phyloP scores from a whole-genome alignment of 2,888 invertebrate genomes.

The Lacanobia oleracea region DNA sequence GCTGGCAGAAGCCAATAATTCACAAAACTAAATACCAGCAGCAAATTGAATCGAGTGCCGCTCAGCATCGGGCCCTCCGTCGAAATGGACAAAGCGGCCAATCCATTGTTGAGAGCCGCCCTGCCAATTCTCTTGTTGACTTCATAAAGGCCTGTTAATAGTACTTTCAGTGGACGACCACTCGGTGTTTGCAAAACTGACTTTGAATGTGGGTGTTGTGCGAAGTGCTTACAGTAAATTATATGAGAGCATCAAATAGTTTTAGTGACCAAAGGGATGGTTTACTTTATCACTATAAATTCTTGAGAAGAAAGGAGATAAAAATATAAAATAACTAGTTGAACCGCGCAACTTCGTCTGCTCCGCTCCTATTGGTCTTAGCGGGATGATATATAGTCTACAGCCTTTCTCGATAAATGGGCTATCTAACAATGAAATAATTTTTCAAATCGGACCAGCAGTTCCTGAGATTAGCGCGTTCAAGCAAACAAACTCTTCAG shows the following conservation, averaged over 20 bases:
- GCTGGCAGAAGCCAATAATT: slow-evolving; percentile 39
- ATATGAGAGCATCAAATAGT: too few relatives aligned
- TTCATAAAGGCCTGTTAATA: slow-evolving; percentile 49
- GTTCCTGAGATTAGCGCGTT: too few relatives aligned
- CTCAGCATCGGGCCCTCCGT: slow-evolving; percentile 21
- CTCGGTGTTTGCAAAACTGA: slow-evolving; percentile 44
- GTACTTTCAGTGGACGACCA: slow-evolving; percentile 26
- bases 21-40: slow-evolving; percentile 35
- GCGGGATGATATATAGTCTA: too few relatives aligned
- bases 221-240: not conserved
- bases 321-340: too few relatives aligned
- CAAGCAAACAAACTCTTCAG: too few relatives aligned
- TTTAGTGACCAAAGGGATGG: too few relatives aligned
- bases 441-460: too few relatives aligned
- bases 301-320: too few relatives aligned
- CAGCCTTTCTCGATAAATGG: too few relatives aligned
- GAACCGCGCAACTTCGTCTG: too few relatives aligned
- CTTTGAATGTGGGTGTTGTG: slow-evolving; percentile 22
- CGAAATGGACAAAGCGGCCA: slow-evolving; percentile 56
- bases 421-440: too few relatives aligned
- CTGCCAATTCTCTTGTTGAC: slow-evolving; percentile 60
- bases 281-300: not conserved
- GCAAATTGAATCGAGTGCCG: slow-evolving; percentile 50
- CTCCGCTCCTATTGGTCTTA: too few relatives aligned
- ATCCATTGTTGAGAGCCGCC: slow-evolving; percentile 53